Evolutionary conservation across 2,888 invertebrate genomes (phyloP).

Genomic region (Dryobota labecula): DNA sequence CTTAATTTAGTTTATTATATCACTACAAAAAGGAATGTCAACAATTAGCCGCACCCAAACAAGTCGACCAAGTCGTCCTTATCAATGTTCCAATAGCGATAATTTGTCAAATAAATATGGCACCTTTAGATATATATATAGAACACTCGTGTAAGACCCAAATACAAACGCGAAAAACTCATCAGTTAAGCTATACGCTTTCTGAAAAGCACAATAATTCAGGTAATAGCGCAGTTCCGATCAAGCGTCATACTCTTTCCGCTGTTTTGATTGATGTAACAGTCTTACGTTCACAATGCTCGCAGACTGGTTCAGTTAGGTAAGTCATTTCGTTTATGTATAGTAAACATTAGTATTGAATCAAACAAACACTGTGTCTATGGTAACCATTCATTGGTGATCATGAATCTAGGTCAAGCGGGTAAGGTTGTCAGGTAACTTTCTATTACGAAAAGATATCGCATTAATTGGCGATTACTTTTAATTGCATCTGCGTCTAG

Average conservation of each 20-base stretch:
- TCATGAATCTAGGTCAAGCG: slow-evolving; percentile 74
- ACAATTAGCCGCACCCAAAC: slow-evolving; percentile 62
- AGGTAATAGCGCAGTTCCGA: slow-evolving; percentile 63
- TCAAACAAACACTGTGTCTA: slow-evolving; percentile 72
- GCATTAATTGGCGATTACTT: slow-evolving; percentile 47
- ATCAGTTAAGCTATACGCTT: slow-evolving; percentile 23
- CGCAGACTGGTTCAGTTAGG: slow-evolving; percentile 23
- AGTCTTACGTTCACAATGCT: slow-evolving; percentile 51
- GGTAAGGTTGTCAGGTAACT: slow-evolving; percentile 67
- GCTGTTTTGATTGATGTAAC: slow-evolving; percentile 69
- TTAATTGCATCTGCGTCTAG: slow-evolving; percentile 46
- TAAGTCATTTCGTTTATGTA: slow-evolving; percentile 38
- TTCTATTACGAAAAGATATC: slow-evolving; percentile 64
- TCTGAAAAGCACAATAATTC: slow-evolving; percentile 39
- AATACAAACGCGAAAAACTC: slow-evolving; percentile 25
- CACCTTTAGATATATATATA: slow-evolving; percentile 24
- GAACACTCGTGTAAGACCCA: slow-evolving; percentile 12
- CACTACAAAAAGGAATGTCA: slow-evolving; percentile 47
- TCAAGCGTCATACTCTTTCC: slow-evolving; percentile 69
- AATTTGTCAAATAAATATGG: slow-evolving; percentile 44
- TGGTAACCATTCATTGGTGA: slow-evolving; percentile 72
- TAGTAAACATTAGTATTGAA: slow-evolving; percentile 63
- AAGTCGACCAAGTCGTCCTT: slow-evolving; percentile 49
- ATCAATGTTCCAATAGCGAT: slow-evolving; percentile 59
- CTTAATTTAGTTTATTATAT: slow-evolving; percentile 29